phyloP scores from a whole-genome alignment of 2,113 vertebrate species.

The Plestiodon gilberti region DNA sequence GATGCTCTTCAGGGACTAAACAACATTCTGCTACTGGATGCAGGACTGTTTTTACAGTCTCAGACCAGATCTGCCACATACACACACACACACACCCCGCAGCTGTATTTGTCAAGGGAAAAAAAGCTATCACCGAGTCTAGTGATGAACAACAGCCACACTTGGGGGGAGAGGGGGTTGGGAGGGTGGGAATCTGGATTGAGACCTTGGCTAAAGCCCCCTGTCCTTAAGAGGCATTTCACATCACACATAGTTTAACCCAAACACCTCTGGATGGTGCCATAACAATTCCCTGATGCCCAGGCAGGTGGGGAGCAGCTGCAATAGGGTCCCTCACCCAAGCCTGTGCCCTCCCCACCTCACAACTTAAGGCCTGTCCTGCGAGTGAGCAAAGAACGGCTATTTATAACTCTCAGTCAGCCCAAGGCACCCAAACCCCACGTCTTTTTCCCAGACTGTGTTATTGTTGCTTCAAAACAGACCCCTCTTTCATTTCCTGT shows the following conservation, averaged over 20 bases:
- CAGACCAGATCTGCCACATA: no score
- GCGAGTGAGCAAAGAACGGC: slow-evolving; percentile 9
- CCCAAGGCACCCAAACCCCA: slow-evolving; percentile 79
- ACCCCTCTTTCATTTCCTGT: slow-evolving; percentile 84
- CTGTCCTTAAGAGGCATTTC: no score
- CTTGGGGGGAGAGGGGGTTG: no score
- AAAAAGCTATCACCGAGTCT: no score
- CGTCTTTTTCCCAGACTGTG: slow-evolving; percentile 73
- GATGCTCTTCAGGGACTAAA: slow-evolving; percentile 9
- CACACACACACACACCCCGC: no score
- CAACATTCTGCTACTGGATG: background rate
- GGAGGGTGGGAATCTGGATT: no score
- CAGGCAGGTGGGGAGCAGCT: background rate
- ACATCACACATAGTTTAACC: no score
- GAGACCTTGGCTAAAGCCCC: no score
- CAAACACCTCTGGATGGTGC: no score
- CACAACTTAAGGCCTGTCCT: background rate
- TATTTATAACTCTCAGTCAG: slow-evolving; percentile 55
- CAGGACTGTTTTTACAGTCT: background rate
- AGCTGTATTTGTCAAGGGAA: no score
- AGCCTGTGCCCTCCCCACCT: no score
- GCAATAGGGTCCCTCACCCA: background rate
- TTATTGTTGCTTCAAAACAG: slow-evolving; percentile 83
- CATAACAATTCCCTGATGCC: background rate
- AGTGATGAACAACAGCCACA: no score